A percentile compares a stretch with the other conserved stretches of the same genome.
Conservation (phyloP, 2,888 invertebrate species). For the Protophormia terraenovae region DNA sequence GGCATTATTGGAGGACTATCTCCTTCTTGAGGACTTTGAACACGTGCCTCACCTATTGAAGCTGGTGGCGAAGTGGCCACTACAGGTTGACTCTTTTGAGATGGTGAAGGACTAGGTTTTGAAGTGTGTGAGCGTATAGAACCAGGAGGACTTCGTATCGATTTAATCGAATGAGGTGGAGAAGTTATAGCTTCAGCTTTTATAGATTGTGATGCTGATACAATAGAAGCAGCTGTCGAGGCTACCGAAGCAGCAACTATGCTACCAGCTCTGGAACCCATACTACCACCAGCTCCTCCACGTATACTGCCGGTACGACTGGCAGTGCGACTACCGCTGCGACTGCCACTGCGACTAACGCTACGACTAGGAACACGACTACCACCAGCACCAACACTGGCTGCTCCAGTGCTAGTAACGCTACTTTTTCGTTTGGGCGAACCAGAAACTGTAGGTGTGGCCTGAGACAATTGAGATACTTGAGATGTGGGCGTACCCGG, state of each 20-base stretch:
- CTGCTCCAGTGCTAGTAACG: conserved; percentile 70
- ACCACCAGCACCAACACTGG: conserved; percentile 71
- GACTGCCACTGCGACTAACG: conserved; percentile 71
- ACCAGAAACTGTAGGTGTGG: conserved; percentile 69
- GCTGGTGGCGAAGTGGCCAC: conserved; percentile 43
- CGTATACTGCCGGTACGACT: conserved; percentile 73
- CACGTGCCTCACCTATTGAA: conserved; percentile 49
- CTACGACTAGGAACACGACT: conserved; percentile 75
- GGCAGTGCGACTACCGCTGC: conserved; percentile 70
- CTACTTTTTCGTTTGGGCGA: conserved; percentile 68
- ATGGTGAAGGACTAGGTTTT: conserved; percentile 56
- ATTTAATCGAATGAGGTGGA: conserved; percentile 74
- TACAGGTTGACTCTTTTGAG: conserved; percentile 62
- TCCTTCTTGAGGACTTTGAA: conserved; percentile 76
- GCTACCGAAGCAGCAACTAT: conserved; percentile 72
- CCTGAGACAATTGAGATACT: conserved; percentile 70
- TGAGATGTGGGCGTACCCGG: conserved; percentile 74
- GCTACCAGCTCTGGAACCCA: conserved; percentile 74
- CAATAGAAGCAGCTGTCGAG: conserved; percentile 68
- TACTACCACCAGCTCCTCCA: conserved; percentile 70
- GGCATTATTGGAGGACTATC: conserved; percentile 77
- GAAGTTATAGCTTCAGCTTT: conserved; percentile 70
- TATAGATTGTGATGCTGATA: conserved; percentile 61
- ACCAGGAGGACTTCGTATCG: conserved; percentile 73
- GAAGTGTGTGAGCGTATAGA: conserved; percentile 70